phyloP scores from a whole-genome alignment of 2,113 vertebrate species.

The Leptosomus discolor region DNA sequence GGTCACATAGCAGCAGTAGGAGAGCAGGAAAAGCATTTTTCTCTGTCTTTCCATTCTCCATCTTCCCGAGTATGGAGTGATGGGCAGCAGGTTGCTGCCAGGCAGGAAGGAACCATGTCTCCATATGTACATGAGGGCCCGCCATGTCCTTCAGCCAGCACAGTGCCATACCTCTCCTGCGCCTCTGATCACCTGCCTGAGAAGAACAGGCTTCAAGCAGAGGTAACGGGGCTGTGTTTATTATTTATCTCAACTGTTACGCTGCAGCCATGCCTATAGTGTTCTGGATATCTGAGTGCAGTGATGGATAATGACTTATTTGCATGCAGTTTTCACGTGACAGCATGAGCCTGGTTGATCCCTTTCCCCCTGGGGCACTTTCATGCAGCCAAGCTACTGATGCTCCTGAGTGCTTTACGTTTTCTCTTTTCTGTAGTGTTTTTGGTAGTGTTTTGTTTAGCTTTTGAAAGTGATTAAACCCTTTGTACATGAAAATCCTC shows the following conservation, averaged over 20 bases:
- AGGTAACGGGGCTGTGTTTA: not conserved
- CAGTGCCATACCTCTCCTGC: not conserved
- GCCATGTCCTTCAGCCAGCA: not conserved
- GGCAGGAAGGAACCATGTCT: not conserved
- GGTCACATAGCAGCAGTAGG: not conserved
- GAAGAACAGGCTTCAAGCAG: not conserved
- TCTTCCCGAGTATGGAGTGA: not conserved
- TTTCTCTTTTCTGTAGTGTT: not conserved
- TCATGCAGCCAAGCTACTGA: not conserved
- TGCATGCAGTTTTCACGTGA: not conserved
- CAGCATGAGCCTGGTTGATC: not conserved
- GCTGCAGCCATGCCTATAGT: not conserved
- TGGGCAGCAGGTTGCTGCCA: not conserved
- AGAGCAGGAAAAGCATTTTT: not conserved
- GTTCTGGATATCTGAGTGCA: not conserved
- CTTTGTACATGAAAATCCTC: not conserved
- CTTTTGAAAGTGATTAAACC: slow-evolving; percentile 18
- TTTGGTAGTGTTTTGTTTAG: not conserved
- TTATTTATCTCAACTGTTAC: not conserved
- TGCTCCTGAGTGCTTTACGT: not conserved
- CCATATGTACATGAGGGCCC: not conserved
- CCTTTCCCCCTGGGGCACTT: not conserved
- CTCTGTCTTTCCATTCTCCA: accelerated
- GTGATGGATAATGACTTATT: not conserved
- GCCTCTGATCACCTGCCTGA: not conserved